Base-by-base conservation (phyloP, 1,140 invertebrate genomes). In the Drosophila pandora region DNA sequence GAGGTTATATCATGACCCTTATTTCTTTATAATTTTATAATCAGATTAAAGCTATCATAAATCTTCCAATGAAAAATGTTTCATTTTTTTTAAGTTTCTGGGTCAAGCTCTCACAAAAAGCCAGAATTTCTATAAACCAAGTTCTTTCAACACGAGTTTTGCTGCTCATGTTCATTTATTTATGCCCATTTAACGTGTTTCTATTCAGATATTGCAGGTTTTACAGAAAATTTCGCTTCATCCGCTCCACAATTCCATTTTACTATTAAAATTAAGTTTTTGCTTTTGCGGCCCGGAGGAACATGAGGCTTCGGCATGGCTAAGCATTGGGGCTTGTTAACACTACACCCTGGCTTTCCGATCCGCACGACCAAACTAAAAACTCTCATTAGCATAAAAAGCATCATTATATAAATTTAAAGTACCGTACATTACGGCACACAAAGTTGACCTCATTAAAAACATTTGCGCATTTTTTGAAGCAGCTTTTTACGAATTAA, bases 321-420 rank as follows among this genome's bases (percentile, higher is more conserved):
- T 43, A 21, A 21, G 17, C 41, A 6, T 13, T 43, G 1, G 13
- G 41, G n/a, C 41, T 43, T 43, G 13, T 43, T 43, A 43, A 43
- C 17, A 43, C n/a, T 43, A 17, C 41, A 43, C 13, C 41, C 10
- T 0, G 41, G 13, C 4, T 13, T 12, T 13, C 7, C 12, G 2
- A 6, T 39, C n/a, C n/a, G 5, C 41, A 43, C 13, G 41, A 17
- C 41, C 52, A 37, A 54, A 54, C 52, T 71, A 50, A 61, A 76
- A 78, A 78, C 67, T 78, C 76, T 76, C 76, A 73, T 79, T 77
- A 79, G 76, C 68, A 79, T 73, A 79, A 79, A 73, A 79, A 76
- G 76, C 76, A 73, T 73, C 68, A 73, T 79, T 79, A 76, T 79
- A 79, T 53, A 79, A 79, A 79, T 67, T 56, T 76, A 79, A 79